These are phyloP conservation scores for Druon quercuslanigerum DNA, from an alignment of 1,140 invertebrate species.

Conservation along the genomic window DNA sequence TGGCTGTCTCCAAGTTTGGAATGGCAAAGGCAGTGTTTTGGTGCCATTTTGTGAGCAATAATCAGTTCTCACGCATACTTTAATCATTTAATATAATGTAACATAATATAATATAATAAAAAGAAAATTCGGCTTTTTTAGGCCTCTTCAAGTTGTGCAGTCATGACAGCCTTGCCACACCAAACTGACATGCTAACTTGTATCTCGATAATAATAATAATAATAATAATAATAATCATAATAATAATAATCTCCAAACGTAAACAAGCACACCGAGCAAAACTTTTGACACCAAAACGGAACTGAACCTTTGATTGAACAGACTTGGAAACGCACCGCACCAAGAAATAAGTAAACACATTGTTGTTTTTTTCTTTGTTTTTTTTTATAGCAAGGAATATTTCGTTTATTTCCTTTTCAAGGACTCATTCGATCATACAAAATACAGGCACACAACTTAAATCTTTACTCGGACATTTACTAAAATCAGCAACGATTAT, in stretches of 20 bases:
- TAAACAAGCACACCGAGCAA: constrained; percentile 79
- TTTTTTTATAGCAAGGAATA: constrained; percentile 72
- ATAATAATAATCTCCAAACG: constrained; percentile 69
- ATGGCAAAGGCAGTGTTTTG: constrained; percentile 84
- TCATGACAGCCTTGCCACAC: constrained; percentile 77
- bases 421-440: constrained; percentile 73
- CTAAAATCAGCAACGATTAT: constrained; percentile 11
- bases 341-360: constrained; percentile 77
- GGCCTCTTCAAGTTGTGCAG: constrained; percentile 60
- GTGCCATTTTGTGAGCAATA: constrained; percentile 76
- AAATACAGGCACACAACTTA: constrained; percentile 75
- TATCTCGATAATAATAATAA: constrained; percentile 47
- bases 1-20: constrained; percentile 78
- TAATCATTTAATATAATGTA: neutral
- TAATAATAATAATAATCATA: too few species aligned
- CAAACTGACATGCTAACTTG: constrained; percentile 71
- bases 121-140: constrained; percentile 42
- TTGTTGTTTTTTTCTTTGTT: constrained; percentile 30
- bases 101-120: constrained; percentile 29
- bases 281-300: constrained; percentile 79
- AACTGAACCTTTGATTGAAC: constrained; percentile 77
- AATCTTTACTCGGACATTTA: constrained; percentile 45
- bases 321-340: constrained; percentile 75
- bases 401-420: constrained; percentile 72
- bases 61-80: constrained; percentile 45